These are phyloP conservation scores for Archips xylosteana DNA, from an alignment of 2,888 invertebrate species.

Conservation along the genomic window DNA sequence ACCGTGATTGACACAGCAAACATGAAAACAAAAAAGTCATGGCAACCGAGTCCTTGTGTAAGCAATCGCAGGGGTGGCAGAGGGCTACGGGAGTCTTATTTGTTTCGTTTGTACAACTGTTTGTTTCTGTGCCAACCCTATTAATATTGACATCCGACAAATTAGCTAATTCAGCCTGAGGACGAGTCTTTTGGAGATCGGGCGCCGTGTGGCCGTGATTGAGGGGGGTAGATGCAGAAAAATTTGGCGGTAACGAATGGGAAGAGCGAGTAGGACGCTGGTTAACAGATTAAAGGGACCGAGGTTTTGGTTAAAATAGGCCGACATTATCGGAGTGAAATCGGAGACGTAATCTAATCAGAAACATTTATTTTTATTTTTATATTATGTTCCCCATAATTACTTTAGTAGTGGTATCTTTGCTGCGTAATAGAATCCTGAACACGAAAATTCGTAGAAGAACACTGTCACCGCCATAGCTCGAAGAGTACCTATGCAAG, in stretches of 20 bases:
- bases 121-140: constrained; percentile 32
- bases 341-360: too few species aligned
- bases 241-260: neutral
- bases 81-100: constrained; percentile 22
- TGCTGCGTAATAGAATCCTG: too few species aligned
- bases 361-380: too few species aligned
- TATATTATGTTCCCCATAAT: too few species aligned
- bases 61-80: constrained; percentile 12
- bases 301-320: too few species aligned
- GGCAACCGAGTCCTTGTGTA: neutral
- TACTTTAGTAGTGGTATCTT: too few species aligned
- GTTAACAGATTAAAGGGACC: too few species aligned
- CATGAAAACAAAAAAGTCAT: constrained; percentile 19
- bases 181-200: constrained; percentile 13
- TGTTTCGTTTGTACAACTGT: constrained; percentile 26
- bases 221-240: neutral
- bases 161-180: constrained; percentile 37
- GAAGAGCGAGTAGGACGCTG: neutral
- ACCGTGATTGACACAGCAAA: constrained; percentile 23
- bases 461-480: too few species aligned
- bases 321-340: too few species aligned
- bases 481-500: too few species aligned
- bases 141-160: constrained; percentile 40
- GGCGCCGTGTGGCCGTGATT: neutral
- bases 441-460: too few species aligned